These are phyloP conservation scores for Melanargia galathea DNA, from an alignment of 2,888 invertebrate genomes.

Conservation along the genomic window DNA sequence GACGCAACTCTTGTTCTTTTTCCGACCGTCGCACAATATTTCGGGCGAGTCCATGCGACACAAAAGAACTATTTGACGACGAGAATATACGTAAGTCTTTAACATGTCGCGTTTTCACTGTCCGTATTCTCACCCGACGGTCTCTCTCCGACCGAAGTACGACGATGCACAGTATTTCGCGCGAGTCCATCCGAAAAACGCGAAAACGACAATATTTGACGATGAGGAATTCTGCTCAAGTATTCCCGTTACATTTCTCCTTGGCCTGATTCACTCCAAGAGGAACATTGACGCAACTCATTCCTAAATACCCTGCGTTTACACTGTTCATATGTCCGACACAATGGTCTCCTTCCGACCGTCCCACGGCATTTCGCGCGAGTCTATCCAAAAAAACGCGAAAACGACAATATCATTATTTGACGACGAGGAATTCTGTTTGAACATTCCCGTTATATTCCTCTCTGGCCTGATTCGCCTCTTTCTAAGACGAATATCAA, in stretches of 20 bases:
- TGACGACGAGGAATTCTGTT: too few species aligned
- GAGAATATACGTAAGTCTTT: too few species aligned
- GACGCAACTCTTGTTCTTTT: too few species aligned
- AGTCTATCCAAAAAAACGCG: not conserved
- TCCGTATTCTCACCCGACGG: not conserved
- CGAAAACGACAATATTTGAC: too few species aligned
- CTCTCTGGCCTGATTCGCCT: not conserved
- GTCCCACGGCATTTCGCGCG: not conserved
- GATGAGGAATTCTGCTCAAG: too few species aligned
- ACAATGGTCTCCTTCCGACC: not conserved
- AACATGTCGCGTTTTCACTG: not conserved
- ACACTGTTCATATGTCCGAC: not conserved
- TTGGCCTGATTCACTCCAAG: too few species aligned
- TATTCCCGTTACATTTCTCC: too few species aligned
- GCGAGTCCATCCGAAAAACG: not conserved
- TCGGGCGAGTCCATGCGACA: too few species aligned
- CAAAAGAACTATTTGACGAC: too few species aligned
- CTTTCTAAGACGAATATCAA: not conserved
- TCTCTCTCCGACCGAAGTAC: too few species aligned
- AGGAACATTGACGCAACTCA: not conserved
- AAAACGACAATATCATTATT: slow-evolving; percentile 22
- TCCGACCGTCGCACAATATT: too few species aligned
- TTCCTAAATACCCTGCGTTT: not conserved
- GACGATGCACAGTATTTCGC: not conserved
- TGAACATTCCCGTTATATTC: too few species aligned